phyloP scores from a whole-genome alignment of 1,140 invertebrate species.

The Papilio glaucus region DNA sequence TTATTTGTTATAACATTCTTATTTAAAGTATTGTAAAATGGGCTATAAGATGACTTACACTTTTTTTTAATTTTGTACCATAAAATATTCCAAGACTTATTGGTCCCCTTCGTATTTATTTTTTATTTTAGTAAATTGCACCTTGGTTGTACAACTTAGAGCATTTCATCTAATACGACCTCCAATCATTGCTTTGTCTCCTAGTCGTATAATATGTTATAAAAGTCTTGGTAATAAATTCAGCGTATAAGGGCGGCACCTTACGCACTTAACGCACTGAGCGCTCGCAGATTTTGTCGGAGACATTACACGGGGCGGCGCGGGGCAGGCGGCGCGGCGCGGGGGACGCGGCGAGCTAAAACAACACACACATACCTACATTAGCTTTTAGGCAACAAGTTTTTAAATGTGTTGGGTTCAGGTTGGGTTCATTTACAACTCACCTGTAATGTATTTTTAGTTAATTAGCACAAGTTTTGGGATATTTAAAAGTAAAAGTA shows the following conservation, averaged over 20 bases:
- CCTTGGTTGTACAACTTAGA: too few species aligned
- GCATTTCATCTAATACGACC: too few species aligned
- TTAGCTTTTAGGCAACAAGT: slow-evolving; percentile 4
- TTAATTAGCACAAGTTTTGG: too few species aligned
- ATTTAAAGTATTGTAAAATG: too few species aligned
- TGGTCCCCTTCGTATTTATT: too few species aligned
- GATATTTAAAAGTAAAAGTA: too few species aligned
- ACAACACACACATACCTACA: slow-evolving; percentile 9
- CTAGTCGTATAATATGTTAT: not conserved
- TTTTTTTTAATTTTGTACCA: too few species aligned
- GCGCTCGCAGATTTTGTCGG: slow-evolving; percentile 34
- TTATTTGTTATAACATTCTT: too few species aligned
- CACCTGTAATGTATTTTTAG: not conserved
- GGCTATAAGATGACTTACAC: too few species aligned
- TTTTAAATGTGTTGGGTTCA: slow-evolving; percentile 1
- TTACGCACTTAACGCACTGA: slow-evolving; percentile 51
- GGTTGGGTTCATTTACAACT: not conserved
- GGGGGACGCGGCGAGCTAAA: not conserved
- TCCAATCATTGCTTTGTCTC: not conserved
- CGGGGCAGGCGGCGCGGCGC: not conserved
- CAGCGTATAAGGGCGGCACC: slow-evolving; percentile 42
- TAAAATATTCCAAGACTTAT: too few species aligned
- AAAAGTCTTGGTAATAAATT: slow-evolving; percentile 31
- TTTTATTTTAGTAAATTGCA: too few species aligned
- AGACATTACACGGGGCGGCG: slow-evolving; percentile 15